Conservation (phyloP, 2,797 vertebrate genomes). For the Benthosema pterotum region DNA sequence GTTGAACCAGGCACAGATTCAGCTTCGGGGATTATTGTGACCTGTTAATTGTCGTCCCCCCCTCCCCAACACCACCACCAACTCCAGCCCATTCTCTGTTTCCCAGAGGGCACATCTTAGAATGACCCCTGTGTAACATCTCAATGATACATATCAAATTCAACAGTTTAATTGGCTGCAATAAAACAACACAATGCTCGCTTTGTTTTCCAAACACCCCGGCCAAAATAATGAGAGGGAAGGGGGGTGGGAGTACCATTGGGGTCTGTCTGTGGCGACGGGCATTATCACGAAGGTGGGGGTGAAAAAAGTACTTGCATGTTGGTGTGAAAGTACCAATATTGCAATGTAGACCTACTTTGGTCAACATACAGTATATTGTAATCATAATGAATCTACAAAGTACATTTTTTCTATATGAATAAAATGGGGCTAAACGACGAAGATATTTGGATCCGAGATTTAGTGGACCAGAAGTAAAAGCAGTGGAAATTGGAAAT, state of each 20-base stretch:
- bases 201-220: conserved; percentile 77
- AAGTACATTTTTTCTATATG: no score
- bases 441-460: no score
- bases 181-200: conserved; percentile 81
- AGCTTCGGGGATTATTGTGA: conserved; percentile 63
- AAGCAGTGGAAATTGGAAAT: no score
- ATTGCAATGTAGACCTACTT: no score
- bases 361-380: no score
- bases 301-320: no score
- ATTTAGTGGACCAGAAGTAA: no score
- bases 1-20: conserved; percentile 53
- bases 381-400: no score
- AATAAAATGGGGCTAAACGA: no score
- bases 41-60: conserved; percentile 57
- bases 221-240: conserved; percentile 67
- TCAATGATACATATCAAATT: conserved; percentile 78
- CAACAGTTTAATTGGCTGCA: conserved; percentile 79
- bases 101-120: conserved; percentile 48
- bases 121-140: conserved; percentile 74
- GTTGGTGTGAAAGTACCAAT: no score
- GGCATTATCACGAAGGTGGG: background rate
- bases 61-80: no score
- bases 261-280: conserved; percentile 66
- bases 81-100: conserved; percentile 41
- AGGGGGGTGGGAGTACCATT: conserved; percentile 17